Evolutionary conservation across 2,113 vertebrate genomes (phyloP).

Genomic region (Planiliza haematocheilus): DNA sequence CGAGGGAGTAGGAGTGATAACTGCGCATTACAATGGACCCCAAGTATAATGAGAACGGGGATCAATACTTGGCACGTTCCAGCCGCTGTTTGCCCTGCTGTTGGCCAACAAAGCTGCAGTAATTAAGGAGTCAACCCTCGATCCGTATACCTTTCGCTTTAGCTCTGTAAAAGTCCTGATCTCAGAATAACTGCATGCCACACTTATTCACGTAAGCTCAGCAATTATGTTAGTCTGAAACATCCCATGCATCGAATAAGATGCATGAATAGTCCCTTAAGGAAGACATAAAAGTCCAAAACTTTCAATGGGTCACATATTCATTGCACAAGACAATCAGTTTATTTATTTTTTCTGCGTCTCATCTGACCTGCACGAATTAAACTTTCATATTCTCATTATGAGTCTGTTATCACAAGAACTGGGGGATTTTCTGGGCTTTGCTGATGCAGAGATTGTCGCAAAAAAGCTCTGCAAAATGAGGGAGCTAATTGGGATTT

Average conservation of each 20-base stretch:
- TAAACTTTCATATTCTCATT: slow-evolving; percentile 55
- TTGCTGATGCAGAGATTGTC: slow-evolving; percentile 60
- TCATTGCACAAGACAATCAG: slow-evolving; percentile 37
- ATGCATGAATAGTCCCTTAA: slow-evolving; percentile 16
- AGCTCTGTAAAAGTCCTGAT: slow-evolving; percentile 13
- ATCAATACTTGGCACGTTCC: slow-evolving; percentile 75
- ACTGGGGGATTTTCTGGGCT: slow-evolving; percentile 23
- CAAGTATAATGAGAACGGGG: slow-evolving; percentile 66
- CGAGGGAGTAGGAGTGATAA: slow-evolving; percentile 68
- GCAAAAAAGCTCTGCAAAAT: slow-evolving; percentile 50
- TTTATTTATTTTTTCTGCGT: slow-evolving; percentile 10
- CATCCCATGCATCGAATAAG: neutral
- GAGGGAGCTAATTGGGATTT: slow-evolving; percentile 62
- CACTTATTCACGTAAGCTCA: slow-evolving; percentile 1
- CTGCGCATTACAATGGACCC: slow-evolving; percentile 66
- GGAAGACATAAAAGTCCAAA: slow-evolving; percentile 19
- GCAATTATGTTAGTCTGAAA: slow-evolving; percentile 22
- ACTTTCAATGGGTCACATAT: slow-evolving; percentile 58
- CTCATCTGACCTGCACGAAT: slow-evolving; percentile 27
- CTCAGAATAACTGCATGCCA: neutral
- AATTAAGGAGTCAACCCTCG: slow-evolving; percentile 76
- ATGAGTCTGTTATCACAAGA: slow-evolving; percentile 50
- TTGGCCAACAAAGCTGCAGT: slow-evolving; percentile 68
- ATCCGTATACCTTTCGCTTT: slow-evolving; percentile 42
- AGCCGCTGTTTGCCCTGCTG: slow-evolving; percentile 53